Conservation (phyloP, 2,797 vertebrate genomes). For the Pagetopsis macropterus region DNA sequence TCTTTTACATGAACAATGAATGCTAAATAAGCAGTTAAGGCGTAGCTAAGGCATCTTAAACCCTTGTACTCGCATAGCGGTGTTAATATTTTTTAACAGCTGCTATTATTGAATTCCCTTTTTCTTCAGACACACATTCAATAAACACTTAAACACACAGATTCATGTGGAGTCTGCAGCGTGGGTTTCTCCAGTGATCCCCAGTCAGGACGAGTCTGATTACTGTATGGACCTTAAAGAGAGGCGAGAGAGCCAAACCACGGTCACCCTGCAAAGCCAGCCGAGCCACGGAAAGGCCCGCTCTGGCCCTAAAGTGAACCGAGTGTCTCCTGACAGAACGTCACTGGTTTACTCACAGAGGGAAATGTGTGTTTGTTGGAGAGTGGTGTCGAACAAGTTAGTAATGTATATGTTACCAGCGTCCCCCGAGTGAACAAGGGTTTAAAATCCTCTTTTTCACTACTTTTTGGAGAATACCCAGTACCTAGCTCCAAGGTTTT, state of each 20-base stretch:
- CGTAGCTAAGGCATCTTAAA: slow-evolving; percentile 40
- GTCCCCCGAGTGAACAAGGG: slow-evolving; percentile 7
- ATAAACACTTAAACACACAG: slow-evolving; percentile 20
- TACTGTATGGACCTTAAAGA: slow-evolving; percentile 51
- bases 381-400: background rate
- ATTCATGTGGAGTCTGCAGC: slow-evolving; percentile 67
- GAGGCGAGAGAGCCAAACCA: slow-evolving; percentile 53
- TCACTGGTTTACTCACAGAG: slow-evolving; percentile 13
- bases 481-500: slow-evolving; percentile 10
- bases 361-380: background rate
- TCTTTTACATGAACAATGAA: slow-evolving; percentile 26
- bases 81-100: slow-evolving; percentile 50
- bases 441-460: slow-evolving; percentile 15
- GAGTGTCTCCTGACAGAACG: slow-evolving; percentile 7
- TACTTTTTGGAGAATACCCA: slow-evolving; percentile 9
- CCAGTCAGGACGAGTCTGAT: slow-evolving; percentile 48
- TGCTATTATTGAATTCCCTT: slow-evolving; percentile 35
- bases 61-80: slow-evolving; percentile 37
- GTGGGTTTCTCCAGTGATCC: slow-evolving; percentile 56
- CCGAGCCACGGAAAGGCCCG: slow-evolving; percentile 25
- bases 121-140: slow-evolving; percentile 16
- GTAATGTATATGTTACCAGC: slow-evolving; percentile 1
- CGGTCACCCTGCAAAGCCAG: slow-evolving; percentile 36
- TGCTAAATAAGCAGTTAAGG: slow-evolving; percentile 44
- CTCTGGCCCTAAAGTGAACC: slow-evolving; percentile 19